These are phyloP conservation scores for Pandemis cinnamomeana DNA, from an alignment of 2,888 invertebrate genomes.

Conservation along the genomic window DNA sequence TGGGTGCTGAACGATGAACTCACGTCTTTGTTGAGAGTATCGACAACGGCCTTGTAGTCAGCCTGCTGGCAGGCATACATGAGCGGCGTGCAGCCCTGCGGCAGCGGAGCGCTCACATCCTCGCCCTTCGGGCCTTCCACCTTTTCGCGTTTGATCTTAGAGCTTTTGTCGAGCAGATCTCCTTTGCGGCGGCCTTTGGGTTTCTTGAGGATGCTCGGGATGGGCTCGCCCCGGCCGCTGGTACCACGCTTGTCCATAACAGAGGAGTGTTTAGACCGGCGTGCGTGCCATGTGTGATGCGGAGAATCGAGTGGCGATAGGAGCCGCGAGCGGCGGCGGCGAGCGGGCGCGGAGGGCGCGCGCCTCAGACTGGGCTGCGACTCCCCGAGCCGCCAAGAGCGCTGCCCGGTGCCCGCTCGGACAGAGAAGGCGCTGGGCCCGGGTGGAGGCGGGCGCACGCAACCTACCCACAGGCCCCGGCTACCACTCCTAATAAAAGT, in stretches of 20 bases:
- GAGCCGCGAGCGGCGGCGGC: conserved; percentile 59
- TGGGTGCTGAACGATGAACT: conserved; percentile 59
- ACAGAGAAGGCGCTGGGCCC: conserved; percentile 40
- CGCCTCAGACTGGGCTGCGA: conserved; percentile 70
- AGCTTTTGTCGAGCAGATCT: conserved; percentile 76
- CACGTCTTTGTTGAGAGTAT: conserved; percentile 91
- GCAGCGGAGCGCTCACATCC: conserved; percentile 76
- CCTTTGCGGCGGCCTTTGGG: conserved; percentile 69
- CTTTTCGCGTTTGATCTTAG: conserved; percentile 78
- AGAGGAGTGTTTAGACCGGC: conserved; percentile 55
- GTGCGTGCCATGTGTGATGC: conserved; percentile 58
- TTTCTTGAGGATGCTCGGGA: conserved; percentile 80
- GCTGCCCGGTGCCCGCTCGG: conserved; percentile 47
- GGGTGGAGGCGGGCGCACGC: conserved; percentile 55
- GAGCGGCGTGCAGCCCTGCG: conserved; percentile 91
- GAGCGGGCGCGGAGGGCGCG: conserved; percentile 81
- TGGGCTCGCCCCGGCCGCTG: conserved; percentile 76
- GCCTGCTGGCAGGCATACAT: conserved; percentile 97
- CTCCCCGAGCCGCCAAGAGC: conserved; percentile 14
- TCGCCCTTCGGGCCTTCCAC: conserved; percentile 65
- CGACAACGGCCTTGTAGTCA: conserved; percentile 90
- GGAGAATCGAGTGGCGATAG: conserved; percentile 43
- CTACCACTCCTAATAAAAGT: conserved; percentile 66
- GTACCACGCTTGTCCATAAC: conserved; percentile 78
- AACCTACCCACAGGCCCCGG: conserved; percentile 50